Evolutionary conservation across 2,797 vertebrate genomes (phyloP), one percentile per base, ranked within the genome.

Genomic region (Urocyon cinereoargenteus): DNA sequence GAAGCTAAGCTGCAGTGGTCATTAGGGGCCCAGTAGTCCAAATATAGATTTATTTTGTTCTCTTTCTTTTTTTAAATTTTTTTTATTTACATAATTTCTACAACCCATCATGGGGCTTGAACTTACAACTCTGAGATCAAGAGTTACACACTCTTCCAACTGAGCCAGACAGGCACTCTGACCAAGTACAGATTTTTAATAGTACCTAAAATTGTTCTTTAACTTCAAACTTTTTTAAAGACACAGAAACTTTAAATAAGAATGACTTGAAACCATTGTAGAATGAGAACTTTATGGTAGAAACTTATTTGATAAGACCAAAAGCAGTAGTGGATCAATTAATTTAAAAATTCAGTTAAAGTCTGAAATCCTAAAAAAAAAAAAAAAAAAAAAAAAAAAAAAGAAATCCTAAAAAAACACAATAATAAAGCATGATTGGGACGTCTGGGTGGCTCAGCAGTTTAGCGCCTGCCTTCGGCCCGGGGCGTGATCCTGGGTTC

Each of bases 341-440:
- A 34, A 84, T 72, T 12, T 12, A 95, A 87, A 90, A 73, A 55
- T 53, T 66, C 53, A 16, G 15, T 88, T 79, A 59, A 92, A 96
- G 53, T 10, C 8, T 11, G 6, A 90, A 87, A 66, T 45, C 72
- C 19, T 87, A 72, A 96, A 94, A 88, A 82, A 28, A 45, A 85
- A 72, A 96, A 94, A 88, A 82, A 28, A 45, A 85, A 72, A 96
- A 94, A 88, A 82, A 28, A 45, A n/a, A n/a, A n/a, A n/a, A n/a
- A n/a, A n/a, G 6, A 90, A 87, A 66, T 45, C 72, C 19, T 87
- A 72, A 96, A 94, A 88, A 82, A 28, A 45, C 40, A 45, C 40
- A 45, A 59, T 77, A 77, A 51, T 49, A 82, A 86, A 51, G 59
- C 14, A 34, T 36, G 31, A 7, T 78, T 21, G 40, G 40, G 40